phyloP scores from a whole-genome alignment of 2,113 vertebrate species.

The Tychaedon coryphoeus region DNA sequence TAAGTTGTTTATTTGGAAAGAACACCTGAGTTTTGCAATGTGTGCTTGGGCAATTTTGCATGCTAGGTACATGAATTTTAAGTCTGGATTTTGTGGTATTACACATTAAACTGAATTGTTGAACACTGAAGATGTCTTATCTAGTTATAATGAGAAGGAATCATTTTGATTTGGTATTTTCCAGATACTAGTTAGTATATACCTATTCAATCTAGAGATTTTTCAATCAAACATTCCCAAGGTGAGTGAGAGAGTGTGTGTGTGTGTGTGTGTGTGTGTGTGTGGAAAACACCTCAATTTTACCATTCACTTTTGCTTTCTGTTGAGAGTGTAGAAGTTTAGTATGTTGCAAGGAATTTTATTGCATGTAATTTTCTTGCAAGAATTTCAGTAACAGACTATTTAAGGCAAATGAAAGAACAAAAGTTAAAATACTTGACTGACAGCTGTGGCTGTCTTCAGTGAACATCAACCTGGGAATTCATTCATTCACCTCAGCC shows the following conservation, averaged over 20 bases:
- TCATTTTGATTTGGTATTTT: neutral
- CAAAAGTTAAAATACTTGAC: neutral
- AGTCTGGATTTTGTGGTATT: neutral
- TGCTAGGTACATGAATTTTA: neutral
- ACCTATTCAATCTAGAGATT: neutral
- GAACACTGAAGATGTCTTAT: neutral
- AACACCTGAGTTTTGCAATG: neutral
- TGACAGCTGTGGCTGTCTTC: neutral
- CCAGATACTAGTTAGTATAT: neutral
- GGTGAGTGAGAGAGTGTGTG: no score
- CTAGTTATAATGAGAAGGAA: neutral
- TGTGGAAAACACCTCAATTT: neutral
- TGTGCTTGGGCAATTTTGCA: neutral
- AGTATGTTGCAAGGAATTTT: neutral
- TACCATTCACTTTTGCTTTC: neutral
- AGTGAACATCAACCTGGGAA: neutral
- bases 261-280: accelerated
- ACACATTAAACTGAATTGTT: neutral
- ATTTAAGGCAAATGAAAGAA: neutral
- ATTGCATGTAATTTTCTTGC: neutral
- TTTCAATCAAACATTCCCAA: neutral
- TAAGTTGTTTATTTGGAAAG: neutral
- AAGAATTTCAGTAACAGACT: neutral
- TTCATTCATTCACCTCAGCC: neutral
- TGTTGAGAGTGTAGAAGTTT: neutral